Conservation (phyloP, 2,888 invertebrate genomes). For the Tanytarsus gracilentus region DNA sequence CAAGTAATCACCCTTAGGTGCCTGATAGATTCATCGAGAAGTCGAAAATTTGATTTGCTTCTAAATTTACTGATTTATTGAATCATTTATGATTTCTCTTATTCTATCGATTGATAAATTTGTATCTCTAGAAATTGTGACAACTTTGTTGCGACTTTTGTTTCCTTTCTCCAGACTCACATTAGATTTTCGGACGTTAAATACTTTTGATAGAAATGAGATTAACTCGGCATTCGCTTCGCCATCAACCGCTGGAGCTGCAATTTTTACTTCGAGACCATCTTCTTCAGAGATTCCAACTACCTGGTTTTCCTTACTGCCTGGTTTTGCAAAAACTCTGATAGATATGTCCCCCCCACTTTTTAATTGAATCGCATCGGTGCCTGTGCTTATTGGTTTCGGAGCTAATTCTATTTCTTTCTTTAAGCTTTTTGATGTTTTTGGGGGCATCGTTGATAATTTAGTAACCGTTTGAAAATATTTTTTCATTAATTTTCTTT, state of each 20-base stretch:
- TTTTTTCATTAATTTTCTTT: too few relatives aligned
- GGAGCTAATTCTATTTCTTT: too few relatives aligned
- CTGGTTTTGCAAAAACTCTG: slow-evolving; percentile 62
- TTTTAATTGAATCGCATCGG: background rate
- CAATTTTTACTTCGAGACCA: slow-evolving; percentile 66
- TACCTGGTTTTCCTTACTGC: slow-evolving; percentile 60
- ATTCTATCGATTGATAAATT: slow-evolving; percentile 43
- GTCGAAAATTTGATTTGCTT: too few relatives aligned
- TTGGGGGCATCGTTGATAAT: slow-evolving; percentile 19
- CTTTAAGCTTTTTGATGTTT: background rate
- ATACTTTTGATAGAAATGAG: slow-evolving; percentile 58
- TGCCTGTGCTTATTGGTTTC: too few relatives aligned
- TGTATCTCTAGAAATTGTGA: slow-evolving; percentile 44
- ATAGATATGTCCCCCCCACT: slow-evolving; percentile 44
- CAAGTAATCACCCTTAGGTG: too few relatives aligned
- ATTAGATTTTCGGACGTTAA: slow-evolving; percentile 61
- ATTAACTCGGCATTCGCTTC: slow-evolving; percentile 70
- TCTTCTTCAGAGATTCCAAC: slow-evolving; percentile 54
- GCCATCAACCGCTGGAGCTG: slow-evolving; percentile 72
- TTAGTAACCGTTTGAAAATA: too few relatives aligned
- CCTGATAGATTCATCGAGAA: too few relatives aligned
- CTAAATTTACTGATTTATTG: slow-evolving; percentile 35
- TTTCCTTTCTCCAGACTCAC: slow-evolving; percentile 56
- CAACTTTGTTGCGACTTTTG: slow-evolving; percentile 50
- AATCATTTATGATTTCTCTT: slow-evolving; percentile 41